Evolutionary conservation across 2,797 vertebrate species (phyloP), one percentile per base, ranked within the genome.

Genomic region (Ispidina lecontei): DNA sequence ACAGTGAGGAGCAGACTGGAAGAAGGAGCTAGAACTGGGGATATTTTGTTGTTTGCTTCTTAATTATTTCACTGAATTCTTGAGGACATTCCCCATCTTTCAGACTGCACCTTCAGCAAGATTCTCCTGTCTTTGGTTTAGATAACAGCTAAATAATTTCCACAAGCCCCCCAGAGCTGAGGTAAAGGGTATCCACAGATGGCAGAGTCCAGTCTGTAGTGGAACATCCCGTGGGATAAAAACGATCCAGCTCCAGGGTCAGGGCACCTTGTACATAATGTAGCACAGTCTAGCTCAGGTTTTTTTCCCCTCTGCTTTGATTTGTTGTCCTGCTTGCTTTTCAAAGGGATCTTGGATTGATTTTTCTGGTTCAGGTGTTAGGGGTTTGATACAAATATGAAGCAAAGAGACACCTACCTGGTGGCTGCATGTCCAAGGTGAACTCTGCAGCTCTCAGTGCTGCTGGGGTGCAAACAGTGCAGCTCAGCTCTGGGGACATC

Each of bases 241-340:
- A 91, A 64, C 46, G 3, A n/a, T 21, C 31, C 12, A 35, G 31
- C 39, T 64, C 44, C 25, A 56, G 22, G 5, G 33, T 77, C 39
- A 49, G 64, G 26, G 37, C 31, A 78, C 33, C 46, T 56, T n/a
- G 10, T 8, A 44, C 10, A 14, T 0, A 0, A 2, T 7, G 4
- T 64, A 35, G 23, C 35, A 87, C 0, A 2, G 9, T 6, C 20
- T 25, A 37, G 15, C 19, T 77, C 39, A 46, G 25, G 1, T 35
- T 58, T 3, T 8, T 26, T 22, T 21, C 19, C 15, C 15, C 44
- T 88, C 31, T 62, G 26, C 47, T 83, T 62, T 71, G 33, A 33
- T 87, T 58, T 54, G 19, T 25, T 47, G 9, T 54, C 25, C 25
- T 74, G 22, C 21, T 59, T 6, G 3, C 15, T 56, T 72, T 72